Conservation (phyloP, 2,888 invertebrate genomes). For the Rhogogaster chlorosoma region DNA sequence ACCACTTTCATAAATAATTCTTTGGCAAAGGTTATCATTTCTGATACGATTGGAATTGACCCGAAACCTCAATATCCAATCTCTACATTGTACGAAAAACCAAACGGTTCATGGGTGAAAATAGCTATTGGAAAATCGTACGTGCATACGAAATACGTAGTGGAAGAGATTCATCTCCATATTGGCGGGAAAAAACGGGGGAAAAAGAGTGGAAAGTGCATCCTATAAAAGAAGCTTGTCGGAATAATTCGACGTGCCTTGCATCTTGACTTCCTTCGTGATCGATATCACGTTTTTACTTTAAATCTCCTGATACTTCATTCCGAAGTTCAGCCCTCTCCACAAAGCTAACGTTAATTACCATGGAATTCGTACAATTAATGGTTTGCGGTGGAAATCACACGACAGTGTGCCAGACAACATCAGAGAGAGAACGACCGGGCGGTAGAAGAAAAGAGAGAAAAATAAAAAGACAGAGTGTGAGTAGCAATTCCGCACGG, state of each 20-base stretch:
- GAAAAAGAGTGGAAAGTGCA: constrained; percentile 33
- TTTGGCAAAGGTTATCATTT: not conserved
- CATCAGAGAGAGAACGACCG: not conserved
- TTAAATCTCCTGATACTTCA: not conserved
- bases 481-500: constrained; percentile 49
- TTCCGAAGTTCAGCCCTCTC: not conserved
- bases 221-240: constrained; percentile 29
- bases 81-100: constrained; percentile 8
- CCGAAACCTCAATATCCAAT: constrained; percentile 30
- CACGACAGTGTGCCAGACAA: constrained; percentile 34
- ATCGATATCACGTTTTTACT: constrained; percentile 14
- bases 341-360: constrained; percentile 11
- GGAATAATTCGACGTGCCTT: constrained; percentile 48
- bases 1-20: constrained; percentile 38
- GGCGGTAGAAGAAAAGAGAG: not conserved
- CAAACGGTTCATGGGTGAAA: constrained; percentile 18
- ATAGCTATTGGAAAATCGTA: constrained; percentile 46
- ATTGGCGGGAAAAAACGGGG: constrained; percentile 15
- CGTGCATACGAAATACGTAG: constrained; percentile 47
- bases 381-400: constrained; percentile 42
- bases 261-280: constrained; percentile 16
- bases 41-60: constrained; percentile 20
- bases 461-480: constrained; percentile 42
- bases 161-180: constrained; percentile 49
- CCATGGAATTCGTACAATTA: constrained; percentile 37